A percentile compares a stretch with the other conserved stretches of the same genome.
Conservation (phyloP, 2,113 vertebrate species). For the Phyllopteryx taeniolatus region DNA sequence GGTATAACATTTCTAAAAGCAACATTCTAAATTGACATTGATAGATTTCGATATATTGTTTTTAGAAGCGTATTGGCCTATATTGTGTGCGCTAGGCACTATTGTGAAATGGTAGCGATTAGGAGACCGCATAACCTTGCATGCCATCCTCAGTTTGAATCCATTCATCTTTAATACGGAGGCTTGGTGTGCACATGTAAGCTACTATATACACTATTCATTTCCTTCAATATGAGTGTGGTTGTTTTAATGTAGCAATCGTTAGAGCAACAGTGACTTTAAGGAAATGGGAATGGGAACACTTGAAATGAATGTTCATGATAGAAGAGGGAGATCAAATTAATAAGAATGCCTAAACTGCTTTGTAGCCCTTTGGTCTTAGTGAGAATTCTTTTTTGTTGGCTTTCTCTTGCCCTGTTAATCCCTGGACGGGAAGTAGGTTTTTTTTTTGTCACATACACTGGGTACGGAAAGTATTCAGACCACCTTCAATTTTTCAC, state of each 20-base stretch:
- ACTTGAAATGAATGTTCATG: constrained; percentile 55
- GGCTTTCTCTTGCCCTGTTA: constrained; percentile 13
- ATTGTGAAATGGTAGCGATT: constrained; percentile 34
- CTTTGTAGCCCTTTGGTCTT: constrained; percentile 55
- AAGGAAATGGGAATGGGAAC: constrained; percentile 6
- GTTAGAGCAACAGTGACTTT: constrained; percentile 21
- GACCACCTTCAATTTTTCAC: no score
- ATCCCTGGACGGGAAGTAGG: constrained; percentile 37
- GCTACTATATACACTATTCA: constrained; percentile 14
- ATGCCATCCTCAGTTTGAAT: constrained; percentile 54
- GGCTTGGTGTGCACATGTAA: constrained; percentile 17
- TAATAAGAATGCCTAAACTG: constrained; percentile 37
- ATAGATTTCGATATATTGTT: constrained; percentile 25
- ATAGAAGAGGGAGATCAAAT: constrained; percentile 31
- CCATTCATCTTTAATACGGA: constrained; percentile 33
- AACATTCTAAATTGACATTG: neutral
- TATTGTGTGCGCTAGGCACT: constrained; percentile 51
- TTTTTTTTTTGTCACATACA: constrained; percentile 26
- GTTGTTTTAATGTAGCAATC: constrained; percentile 32
- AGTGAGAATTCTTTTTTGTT: constrained; percentile 28
- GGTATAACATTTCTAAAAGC: neutral
- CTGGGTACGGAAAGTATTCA: no score
- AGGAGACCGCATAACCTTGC: constrained; percentile 45
- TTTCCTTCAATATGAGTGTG: neutral
- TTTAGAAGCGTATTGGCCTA: constrained; percentile 33